Conservation (phyloP, 2,113 vertebrate genomes). For the Prunella fulvescens region DNA sequence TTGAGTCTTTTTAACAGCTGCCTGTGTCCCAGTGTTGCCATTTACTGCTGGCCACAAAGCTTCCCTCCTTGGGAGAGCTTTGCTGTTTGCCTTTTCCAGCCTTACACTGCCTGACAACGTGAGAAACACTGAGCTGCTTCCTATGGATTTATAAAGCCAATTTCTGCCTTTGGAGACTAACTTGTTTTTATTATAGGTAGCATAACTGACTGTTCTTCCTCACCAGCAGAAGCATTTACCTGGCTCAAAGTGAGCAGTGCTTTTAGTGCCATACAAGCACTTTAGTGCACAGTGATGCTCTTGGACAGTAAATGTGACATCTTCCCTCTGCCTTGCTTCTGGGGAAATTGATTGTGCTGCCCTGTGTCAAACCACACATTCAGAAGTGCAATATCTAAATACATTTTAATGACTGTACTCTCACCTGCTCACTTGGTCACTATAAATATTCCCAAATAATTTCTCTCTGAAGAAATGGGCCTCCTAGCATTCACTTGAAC, state of each 20-base stretch:
- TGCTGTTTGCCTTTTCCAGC: neutral
- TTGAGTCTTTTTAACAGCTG: neutral
- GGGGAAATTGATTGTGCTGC: neutral
- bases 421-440: neutral
- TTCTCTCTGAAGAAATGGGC: neutral
- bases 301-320: neutral
- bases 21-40: neutral
- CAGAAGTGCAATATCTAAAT: neutral
- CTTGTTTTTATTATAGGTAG: neutral
- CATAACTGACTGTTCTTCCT: slow-evolving; percentile 2
- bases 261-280: neutral
- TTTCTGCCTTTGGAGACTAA: neutral
- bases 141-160: neutral
- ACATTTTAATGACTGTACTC: slow-evolving; percentile 1
- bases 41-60: neutral
- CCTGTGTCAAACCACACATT: neutral
- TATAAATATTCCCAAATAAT: neutral
- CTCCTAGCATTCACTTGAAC: neutral
- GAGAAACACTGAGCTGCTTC: neutral
- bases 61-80: neutral
- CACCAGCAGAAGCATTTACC: neutral
- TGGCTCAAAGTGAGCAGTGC: neutral
- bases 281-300: neutral
- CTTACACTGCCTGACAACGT: neutral
- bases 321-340: neutral